Conservation (phyloP, 2,888 invertebrate species). For the Auanema sp. region DNA sequence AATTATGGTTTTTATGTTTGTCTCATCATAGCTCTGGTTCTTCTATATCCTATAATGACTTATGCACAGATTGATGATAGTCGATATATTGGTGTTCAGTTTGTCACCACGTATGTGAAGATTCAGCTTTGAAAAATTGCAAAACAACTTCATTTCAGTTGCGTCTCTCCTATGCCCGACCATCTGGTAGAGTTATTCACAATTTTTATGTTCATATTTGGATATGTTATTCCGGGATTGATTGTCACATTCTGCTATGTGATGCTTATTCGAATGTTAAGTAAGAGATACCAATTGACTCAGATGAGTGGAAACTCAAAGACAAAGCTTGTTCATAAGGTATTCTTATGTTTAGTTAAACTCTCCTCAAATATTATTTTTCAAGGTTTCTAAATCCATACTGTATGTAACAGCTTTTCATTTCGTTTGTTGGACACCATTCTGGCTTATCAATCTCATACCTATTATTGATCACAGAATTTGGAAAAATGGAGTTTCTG, state of each 20-base stretch:
- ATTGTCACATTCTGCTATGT: slow-evolving; percentile 27
- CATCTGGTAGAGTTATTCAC: slow-evolving; percentile 19
- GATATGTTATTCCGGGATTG: slow-evolving; percentile 23
- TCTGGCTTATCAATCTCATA: slow-evolving; percentile 21
- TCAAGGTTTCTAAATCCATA: slow-evolving; percentile 31
- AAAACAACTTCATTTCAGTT: slow-evolving; percentile 14
- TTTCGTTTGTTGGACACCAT: slow-evolving; percentile 34
- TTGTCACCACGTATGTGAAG: background rate
- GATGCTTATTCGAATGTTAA: slow-evolving; percentile 23
- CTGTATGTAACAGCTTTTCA: slow-evolving; percentile 32
- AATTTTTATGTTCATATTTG: slow-evolving; percentile 24
- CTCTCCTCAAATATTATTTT: background rate
- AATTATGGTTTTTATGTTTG: slow-evolving; percentile 11
- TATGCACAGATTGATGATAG: slow-evolving; percentile 10
- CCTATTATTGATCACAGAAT: slow-evolving; percentile 21
- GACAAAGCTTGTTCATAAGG: slow-evolving; percentile 33
- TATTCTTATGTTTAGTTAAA: slow-evolving; percentile 4
- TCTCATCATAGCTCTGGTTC: slow-evolving; percentile 7
- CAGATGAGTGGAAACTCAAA: slow-evolving; percentile 22
- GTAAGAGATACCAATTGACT: slow-evolving; percentile 21
- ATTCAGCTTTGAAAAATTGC: background rate
- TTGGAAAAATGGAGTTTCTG: slow-evolving; percentile 12
- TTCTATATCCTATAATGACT: slow-evolving; percentile 13
- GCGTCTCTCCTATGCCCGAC: slow-evolving; percentile 28
- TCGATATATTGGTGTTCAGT: background rate